These are phyloP conservation scores for Vireo altiloquus DNA, from an alignment of 2,113 vertebrate species.

Conservation along the genomic window DNA sequence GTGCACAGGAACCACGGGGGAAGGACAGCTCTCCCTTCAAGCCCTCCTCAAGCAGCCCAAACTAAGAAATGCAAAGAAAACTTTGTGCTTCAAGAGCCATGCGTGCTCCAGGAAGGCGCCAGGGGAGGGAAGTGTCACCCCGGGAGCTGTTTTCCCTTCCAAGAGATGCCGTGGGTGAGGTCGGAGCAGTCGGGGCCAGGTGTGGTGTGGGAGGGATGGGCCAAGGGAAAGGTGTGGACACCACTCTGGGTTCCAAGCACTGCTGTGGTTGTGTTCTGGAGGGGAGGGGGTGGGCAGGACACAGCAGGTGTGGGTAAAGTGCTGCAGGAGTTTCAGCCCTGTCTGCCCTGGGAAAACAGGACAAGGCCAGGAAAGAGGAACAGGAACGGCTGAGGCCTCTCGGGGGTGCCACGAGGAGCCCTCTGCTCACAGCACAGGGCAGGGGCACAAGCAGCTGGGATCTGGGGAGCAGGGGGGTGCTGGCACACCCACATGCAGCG, in stretches of 20 bases:
- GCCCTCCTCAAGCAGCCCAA: not conserved
- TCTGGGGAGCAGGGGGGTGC: not conserved
- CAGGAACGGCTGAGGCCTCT: not conserved
- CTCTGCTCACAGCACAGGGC: not conserved
- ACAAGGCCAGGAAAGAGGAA: not conserved
- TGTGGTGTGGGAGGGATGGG: not conserved
- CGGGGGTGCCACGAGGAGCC: accelerated
- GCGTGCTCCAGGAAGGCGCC: not conserved
- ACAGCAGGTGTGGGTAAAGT: not conserved
- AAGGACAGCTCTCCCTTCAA: not conserved
- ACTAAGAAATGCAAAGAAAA: conserved; percentile 20
- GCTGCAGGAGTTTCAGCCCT: not conserved
- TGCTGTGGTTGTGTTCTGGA: not conserved
- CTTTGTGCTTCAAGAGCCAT: conserved; percentile 50
- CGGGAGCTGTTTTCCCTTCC: not conserved
- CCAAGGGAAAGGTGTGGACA: not conserved
- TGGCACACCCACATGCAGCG: not conserved
- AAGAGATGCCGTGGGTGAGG: not conserved
- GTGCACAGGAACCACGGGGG: not conserved
- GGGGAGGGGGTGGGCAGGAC: not conserved
- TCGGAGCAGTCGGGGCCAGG: not conserved
- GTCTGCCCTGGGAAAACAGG: not conserved
- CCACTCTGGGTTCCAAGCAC: not conserved
- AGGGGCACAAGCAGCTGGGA: not conserved
- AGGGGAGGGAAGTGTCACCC: not conserved